Conservation (phyloP, 2,888 invertebrate genomes). For the Himalopsyche kuldschensis region DNA sequence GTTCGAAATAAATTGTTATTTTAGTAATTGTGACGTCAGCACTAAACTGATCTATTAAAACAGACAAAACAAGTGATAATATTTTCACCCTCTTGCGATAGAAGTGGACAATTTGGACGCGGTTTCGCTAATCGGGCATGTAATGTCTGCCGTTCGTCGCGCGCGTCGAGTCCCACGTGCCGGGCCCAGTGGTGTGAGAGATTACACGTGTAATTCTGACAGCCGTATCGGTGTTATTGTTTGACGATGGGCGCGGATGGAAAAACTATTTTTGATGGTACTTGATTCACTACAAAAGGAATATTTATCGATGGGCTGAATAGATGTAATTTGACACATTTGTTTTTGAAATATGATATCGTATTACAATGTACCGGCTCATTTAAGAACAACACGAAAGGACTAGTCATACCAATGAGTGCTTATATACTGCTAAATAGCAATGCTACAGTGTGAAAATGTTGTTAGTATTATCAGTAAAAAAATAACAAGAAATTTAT, state of each 20-base stretch:
- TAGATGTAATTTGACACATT: neutral
- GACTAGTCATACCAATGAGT: no score
- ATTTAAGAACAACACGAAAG: no score
- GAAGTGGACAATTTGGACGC: neutral
- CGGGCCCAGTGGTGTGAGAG: neutral
- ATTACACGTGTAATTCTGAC: neutral
- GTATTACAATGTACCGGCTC: no score
- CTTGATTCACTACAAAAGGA: neutral
- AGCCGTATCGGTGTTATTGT: neutral
- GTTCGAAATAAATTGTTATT: no score
- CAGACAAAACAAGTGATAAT: neutral
- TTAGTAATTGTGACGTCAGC: neutral
- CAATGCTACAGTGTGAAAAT: no score
- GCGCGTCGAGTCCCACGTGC: neutral
- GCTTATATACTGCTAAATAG: no score
- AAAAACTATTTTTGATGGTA: neutral
- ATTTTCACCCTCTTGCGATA: neutral
- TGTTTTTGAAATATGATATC: neutral
- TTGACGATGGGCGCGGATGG: neutral
- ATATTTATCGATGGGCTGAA: neutral
- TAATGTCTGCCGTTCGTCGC: neutral
- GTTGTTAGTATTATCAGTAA: no score
- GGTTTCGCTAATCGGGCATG: constrained; percentile 1
- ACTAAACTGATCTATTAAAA: neutral
- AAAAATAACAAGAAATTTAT: no score